Evolutionary conservation across 2,113 vertebrate species (phyloP).

Genomic region (Anas platyrhynchos): DNA sequence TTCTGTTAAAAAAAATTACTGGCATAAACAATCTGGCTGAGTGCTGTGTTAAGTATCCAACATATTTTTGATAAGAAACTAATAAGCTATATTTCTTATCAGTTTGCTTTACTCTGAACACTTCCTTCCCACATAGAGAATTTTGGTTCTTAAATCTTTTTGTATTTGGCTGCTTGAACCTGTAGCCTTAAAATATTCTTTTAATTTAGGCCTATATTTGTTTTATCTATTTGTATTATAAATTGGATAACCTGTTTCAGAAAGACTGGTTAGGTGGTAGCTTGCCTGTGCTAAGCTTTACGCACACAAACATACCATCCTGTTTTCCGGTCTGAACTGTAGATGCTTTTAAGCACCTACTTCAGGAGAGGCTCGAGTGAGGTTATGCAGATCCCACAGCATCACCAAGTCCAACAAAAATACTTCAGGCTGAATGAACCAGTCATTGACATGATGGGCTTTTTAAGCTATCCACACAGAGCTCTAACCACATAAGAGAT

Average conservation of each 20-base stretch:
- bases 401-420: slow-evolving; percentile 49
- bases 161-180: background rate
- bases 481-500: slow-evolving; percentile 51
- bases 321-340: slow-evolving; percentile 20
- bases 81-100: background rate
- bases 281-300: background rate
- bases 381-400: slow-evolving; percentile 52
- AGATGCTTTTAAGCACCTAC: slow-evolving; percentile 53
- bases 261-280: background rate
- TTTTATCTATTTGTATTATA: background rate
- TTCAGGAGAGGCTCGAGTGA: slow-evolving; percentile 45
- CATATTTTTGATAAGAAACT: background rate
- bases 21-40: background rate
- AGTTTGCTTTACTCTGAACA: background rate
- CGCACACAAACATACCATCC: background rate
- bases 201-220: background rate
- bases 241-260: background rate
- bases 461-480: slow-evolving; percentile 52
- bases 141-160: background rate
- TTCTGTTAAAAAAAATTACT: background rate
- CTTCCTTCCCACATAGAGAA: background rate
- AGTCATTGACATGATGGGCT: slow-evolving; percentile 47
- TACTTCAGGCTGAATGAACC: slow-evolving; percentile 44
- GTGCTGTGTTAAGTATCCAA: background rate
- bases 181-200: background rate